Percentiles rank a stretch among this genome's conserved stretches.
Evolutionary conservation across 2,888 invertebrate genomes (phyloP).

Genomic region (Phengaris alcon): DNA sequence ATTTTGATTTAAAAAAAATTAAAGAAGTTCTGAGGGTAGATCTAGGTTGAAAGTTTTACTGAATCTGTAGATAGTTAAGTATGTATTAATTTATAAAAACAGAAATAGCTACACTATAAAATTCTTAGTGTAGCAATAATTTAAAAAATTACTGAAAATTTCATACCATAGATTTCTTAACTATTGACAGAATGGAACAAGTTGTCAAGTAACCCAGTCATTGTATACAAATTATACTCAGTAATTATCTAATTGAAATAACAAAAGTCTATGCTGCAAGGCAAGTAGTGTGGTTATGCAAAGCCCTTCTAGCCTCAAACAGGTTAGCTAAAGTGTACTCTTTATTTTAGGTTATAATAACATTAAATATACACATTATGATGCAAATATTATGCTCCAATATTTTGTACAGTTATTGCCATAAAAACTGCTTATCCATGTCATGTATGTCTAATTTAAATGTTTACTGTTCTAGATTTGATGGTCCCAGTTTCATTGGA

Average conservation of each 20-base stretch:
- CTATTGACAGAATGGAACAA: not conserved
- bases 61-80: too few species aligned
- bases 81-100: too few species aligned
- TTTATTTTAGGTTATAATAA: conserved; percentile 14
- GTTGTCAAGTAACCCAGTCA: not conserved
- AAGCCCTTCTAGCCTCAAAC: not conserved
- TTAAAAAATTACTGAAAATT: too few species aligned
- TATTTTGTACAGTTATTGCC: too few species aligned
- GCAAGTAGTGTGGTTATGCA: not conserved
- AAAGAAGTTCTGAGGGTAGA: not conserved
- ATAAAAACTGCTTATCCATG: too few species aligned
- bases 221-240: not conserved
- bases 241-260: conserved; percentile 3
- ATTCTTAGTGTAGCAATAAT: too few species aligned
- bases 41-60: too few species aligned
- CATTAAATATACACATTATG: not conserved
- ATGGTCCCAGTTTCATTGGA: conserved; percentile 89
- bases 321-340: not conserved
- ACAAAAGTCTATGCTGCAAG: not conserved
- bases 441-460: not conserved
- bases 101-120: too few species aligned
- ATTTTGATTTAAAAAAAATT: not conserved
- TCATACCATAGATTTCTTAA: too few species aligned
- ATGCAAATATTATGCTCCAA: too few species aligned
- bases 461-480: conserved; percentile 76